These are phyloP conservation scores for Oikopleura dioica DNA, from an alignment of 23 tunicate species.

Conservation along the genomic window DNA sequence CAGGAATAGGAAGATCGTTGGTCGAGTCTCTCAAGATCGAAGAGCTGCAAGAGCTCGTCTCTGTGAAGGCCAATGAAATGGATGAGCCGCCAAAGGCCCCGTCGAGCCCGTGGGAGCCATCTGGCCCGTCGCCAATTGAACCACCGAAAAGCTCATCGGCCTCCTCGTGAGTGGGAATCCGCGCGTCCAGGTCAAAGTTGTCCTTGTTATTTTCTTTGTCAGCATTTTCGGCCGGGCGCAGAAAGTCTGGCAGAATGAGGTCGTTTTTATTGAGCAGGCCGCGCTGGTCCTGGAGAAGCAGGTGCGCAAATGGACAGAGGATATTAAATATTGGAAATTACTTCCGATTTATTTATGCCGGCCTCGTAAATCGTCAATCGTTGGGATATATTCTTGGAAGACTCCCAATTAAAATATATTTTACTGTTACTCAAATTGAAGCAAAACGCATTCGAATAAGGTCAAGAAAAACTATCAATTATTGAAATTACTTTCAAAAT, in stretches of 20 bases:
- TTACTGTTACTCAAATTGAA: no score
- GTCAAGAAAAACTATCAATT: no score
- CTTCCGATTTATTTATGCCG: no score
- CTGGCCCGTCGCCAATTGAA: not conserved
- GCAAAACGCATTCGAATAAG: no score
- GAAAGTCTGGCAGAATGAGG: not conserved
- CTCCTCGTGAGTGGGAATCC: not conserved
- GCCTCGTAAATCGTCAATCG: no score
- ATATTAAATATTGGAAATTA: no score
- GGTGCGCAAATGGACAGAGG: no score
- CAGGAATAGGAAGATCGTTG: not conserved
- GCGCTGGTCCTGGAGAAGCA: not conserved
- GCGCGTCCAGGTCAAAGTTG: not conserved
- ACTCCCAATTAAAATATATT: no score
- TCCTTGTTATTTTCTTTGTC: not conserved
- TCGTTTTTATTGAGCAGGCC: not conserved
- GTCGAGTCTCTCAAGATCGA: not conserved
- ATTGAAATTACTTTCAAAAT: no score
- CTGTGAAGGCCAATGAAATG: not conserved
- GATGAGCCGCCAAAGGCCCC: not conserved
- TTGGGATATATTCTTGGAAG: no score
- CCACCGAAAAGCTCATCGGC: not conserved
- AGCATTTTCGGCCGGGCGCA: not conserved
- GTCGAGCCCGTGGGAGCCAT: not conserved
- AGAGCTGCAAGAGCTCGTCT: not conserved